phyloP scores from a whole-genome alignment of 2,113 vertebrate species.

The Pitta sordida region DNA sequence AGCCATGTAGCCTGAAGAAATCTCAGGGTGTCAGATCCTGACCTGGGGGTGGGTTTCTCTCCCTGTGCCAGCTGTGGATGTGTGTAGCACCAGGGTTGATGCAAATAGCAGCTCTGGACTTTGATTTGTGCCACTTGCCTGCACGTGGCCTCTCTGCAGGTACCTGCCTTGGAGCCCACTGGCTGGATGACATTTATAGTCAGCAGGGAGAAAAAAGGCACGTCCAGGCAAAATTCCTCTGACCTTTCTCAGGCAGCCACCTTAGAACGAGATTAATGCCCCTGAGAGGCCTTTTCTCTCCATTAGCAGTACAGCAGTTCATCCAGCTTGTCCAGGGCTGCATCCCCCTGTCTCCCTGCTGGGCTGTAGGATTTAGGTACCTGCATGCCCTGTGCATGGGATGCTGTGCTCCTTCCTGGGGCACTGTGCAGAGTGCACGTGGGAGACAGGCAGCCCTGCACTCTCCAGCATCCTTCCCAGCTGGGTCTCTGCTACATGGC shows the following conservation, averaged over 20 bases:
- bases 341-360: background rate
- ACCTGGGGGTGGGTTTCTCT: background rate
- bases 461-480: background rate
- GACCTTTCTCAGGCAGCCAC: slow-evolving; percentile 38
- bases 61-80: background rate
- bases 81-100: background rate
- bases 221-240: background rate
- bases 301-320: background rate
- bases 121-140: background rate
- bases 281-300: slow-evolving; percentile 4
- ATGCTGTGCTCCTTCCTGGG: background rate
- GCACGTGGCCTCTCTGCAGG: background rate
- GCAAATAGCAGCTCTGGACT: background rate
- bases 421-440: background rate
- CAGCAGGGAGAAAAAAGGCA: background rate
- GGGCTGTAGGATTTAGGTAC: background rate
- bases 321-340: background rate
- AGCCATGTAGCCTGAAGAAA: background rate
- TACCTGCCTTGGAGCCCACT: background rate
- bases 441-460: background rate
- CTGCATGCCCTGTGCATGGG: fast-evolving
- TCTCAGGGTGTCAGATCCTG: background rate
- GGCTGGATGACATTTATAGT: slow-evolving; percentile 29
- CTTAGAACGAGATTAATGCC: slow-evolving; percentile 6
- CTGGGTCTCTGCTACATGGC: background rate